Percentiles rank a stretch among this genome's conserved stretches.
Evolutionary conservation across 2,113 vertebrate genomes (phyloP).

Genomic region (Prietella phreatophila): DNA sequence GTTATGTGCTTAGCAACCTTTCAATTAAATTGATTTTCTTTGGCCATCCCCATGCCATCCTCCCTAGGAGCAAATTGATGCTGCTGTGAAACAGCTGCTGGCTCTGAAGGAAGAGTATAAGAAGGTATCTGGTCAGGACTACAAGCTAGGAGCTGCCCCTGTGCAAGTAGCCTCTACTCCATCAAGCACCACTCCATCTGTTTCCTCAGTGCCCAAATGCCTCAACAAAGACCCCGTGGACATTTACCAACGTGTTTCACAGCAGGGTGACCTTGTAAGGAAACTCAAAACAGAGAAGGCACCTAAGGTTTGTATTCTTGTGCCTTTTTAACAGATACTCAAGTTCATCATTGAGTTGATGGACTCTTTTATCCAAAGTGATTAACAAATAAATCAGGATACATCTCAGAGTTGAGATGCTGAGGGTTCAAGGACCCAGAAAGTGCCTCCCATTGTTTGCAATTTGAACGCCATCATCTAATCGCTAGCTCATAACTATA

Average conservation of each 20-base stretch:
- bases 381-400: not conserved
- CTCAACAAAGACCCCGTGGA: constrained; percentile 43
- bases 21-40: not conserved
- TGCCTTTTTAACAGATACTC: not conserved
- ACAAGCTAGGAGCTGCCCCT: constrained; percentile 72
- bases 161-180: constrained; percentile 54
- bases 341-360: not conserved
- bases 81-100: constrained; percentile 79
- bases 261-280: constrained; percentile 81
- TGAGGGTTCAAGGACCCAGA: not conserved
- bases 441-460: not conserved
- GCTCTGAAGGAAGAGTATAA: constrained; percentile 82
- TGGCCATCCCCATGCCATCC: constrained; percentile 33
- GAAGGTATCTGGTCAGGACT: constrained; percentile 79
- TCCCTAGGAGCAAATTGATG: constrained; percentile 74
- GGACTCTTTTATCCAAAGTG: not conserved
- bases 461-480: not conserved
- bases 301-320: constrained; percentile 62
- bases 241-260: constrained; percentile 69
- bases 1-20: not conserved
- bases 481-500: not conserved
- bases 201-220: constrained; percentile 23
- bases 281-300: constrained; percentile 80
- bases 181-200: constrained; percentile 51
- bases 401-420: not conserved